These are phyloP conservation scores for Meteorus sp. DNA, from an alignment of 1,140 invertebrate species.

Conservation along the genomic window DNA sequence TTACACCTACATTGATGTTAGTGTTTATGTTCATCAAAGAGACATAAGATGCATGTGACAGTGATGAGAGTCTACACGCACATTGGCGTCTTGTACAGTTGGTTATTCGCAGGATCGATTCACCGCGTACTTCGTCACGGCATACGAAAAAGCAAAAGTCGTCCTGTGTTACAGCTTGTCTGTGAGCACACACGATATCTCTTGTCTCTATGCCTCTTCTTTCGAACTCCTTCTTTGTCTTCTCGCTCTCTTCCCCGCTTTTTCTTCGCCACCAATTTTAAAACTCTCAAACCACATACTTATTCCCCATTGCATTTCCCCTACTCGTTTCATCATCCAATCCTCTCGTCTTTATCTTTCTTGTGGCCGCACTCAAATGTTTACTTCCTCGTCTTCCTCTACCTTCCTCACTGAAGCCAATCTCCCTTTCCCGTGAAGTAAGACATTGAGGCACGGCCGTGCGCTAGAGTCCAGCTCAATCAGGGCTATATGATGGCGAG, in stretches of 20 bases:
- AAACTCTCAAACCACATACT: no score
- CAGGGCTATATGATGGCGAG: conserved; percentile 44
- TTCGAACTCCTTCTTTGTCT: no score
- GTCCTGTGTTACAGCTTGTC: not conserved
- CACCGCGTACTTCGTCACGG: conserved; percentile 26
- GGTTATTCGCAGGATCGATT: conserved; percentile 23
- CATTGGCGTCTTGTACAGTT: no score
- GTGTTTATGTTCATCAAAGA: no score
- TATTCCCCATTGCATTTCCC: not conserved
- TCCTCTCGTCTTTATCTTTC: not conserved
- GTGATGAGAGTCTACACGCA: conserved; percentile 1
- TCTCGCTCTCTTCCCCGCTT: not conserved
- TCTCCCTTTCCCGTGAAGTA: conserved; percentile 55
- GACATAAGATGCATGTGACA: no score
- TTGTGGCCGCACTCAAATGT: conserved; percentile 6
- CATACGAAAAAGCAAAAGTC: conserved; percentile 8
- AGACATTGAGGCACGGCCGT: conserved; percentile 57
- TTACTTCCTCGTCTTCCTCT: conserved; percentile 14
- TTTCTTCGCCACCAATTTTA: no score
- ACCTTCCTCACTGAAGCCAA: conserved; percentile 41
- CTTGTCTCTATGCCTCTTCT: not conserved
- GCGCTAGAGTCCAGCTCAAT: conserved; percentile 50
- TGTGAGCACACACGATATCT: conserved; percentile 2
- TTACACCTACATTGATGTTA: no score
- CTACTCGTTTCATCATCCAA: not conserved